These are phyloP conservation scores for Carcharodon carcharias DNA, from an alignment of 2,797 vertebrate genomes.

Conservation along the genomic window DNA sequence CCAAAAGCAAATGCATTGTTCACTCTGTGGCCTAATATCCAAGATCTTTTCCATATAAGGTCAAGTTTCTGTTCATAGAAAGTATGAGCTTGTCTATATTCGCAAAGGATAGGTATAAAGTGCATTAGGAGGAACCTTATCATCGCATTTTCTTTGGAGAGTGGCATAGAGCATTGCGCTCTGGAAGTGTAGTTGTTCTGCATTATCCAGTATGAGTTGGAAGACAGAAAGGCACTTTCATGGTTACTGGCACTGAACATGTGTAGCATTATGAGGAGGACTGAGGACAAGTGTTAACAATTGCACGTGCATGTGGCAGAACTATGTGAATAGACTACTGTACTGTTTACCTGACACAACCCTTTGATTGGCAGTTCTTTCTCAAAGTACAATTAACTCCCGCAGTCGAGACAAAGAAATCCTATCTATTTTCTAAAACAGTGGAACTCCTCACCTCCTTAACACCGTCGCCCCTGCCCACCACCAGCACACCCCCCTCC, in stretches of 20 bases:
- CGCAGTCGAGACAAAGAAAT: background rate
- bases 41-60: background rate
- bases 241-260: background rate
- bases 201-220: background rate
- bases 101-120: background rate
- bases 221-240: background rate
- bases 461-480: background rate
- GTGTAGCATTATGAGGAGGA: background rate
- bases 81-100: background rate
- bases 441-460: background rate
- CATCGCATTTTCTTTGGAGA: background rate
- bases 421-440: background rate
- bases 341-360: background rate
- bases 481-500: background rate
- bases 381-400: background rate
- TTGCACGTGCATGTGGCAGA: background rate
- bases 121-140: background rate
- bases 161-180: background rate
- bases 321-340: background rate
- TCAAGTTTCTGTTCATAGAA: background rate
- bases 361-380: background rate
- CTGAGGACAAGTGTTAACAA: background rate
- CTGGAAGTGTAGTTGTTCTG: background rate
- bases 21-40: background rate
- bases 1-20: background rate